Evolutionary conservation across 2,888 invertebrate species (phyloP).

Genomic region (Phyllotreta cruciferae): DNA sequence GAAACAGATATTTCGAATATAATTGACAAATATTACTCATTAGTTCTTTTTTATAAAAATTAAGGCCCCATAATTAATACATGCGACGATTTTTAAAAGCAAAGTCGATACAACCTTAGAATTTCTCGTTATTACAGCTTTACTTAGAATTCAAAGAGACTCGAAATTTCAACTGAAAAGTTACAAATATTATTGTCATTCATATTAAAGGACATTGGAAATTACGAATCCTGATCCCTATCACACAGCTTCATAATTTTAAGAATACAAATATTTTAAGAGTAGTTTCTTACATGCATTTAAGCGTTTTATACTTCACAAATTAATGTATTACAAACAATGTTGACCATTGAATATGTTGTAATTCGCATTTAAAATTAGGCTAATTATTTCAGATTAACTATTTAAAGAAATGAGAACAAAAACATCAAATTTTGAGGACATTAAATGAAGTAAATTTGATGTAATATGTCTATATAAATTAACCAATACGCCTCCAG

Average conservation of each 20-base stretch:
- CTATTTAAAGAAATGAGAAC: too few species aligned
- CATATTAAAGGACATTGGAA: constrained; percentile 13
- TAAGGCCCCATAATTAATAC: constrained; percentile 15
- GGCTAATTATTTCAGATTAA: too few species aligned
- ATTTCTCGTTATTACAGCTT: neutral
- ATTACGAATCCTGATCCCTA: neutral
- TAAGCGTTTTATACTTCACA: too few species aligned
- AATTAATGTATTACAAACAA: too few species aligned
- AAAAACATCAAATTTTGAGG: too few species aligned
- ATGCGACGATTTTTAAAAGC: constrained; percentile 1
- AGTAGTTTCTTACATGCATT: too few species aligned
- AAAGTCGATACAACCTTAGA: constrained; percentile 11
- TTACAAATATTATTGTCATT: constrained; percentile 25
- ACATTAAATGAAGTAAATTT: too few species aligned
- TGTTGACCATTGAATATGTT: too few species aligned
- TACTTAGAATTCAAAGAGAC: constrained; percentile 21
- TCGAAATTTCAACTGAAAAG: constrained; percentile 37
- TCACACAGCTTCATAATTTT: constrained; percentile 13
- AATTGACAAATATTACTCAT: constrained; percentile 12
- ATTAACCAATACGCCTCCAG: neutral
- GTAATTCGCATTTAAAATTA: too few species aligned
- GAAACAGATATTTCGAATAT: constrained; percentile 35
- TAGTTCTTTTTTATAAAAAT: constrained; percentile 12
- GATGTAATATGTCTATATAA: too few species aligned
- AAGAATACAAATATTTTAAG: too few species aligned